phyloP scores from a whole-genome alignment of 1,140 invertebrate genomes.

The Cyclargus thomasi region DNA sequence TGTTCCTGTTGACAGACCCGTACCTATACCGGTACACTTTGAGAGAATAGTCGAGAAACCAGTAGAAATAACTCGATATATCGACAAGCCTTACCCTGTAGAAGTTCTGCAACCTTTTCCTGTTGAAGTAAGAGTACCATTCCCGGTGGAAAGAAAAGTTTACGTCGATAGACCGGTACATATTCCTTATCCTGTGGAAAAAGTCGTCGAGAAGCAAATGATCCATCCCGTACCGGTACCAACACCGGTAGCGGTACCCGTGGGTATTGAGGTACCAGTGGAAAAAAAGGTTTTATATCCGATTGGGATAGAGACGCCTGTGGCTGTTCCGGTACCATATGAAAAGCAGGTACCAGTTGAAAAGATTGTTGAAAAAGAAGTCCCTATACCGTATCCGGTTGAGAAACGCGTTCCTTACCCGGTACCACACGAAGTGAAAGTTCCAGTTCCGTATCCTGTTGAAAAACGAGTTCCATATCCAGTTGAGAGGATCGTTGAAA shows the following conservation, averaged over 20 bases:
- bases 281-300: constrained; percentile 62
- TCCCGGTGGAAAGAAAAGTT: constrained; percentile 74
- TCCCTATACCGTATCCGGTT: constrained; percentile 58
- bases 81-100: constrained; percentile 70
- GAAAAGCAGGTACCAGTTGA: constrained; percentile 62
- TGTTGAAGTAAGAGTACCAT: constrained; percentile 66
- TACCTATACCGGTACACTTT: constrained; percentile 70
- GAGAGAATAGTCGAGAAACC: constrained; percentile 72
- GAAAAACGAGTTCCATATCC: constrained; percentile 53
- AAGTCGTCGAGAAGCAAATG: constrained; percentile 68
- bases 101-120: constrained; percentile 71
- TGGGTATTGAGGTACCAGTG: constrained; percentile 51
- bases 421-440: constrained; percentile 57
- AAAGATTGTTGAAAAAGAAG: constrained; percentile 53
- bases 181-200: constrained; percentile 76
- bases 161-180: constrained; percentile 74
- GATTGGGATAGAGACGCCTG: constrained; percentile 62
- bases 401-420: constrained; percentile 58
- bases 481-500: constrained; percentile 77
- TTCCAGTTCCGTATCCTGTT: constrained; percentile 65
- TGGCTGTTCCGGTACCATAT: constrained; percentile 70
- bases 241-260: constrained; percentile 51
- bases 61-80: constrained; percentile 68
- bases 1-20: constrained; percentile 69
- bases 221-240: constrained; percentile 53